These are phyloP conservation scores for Leucophora obtusa DNA, from an alignment of 2,888 invertebrate genomes.

Conservation along the genomic window DNA sequence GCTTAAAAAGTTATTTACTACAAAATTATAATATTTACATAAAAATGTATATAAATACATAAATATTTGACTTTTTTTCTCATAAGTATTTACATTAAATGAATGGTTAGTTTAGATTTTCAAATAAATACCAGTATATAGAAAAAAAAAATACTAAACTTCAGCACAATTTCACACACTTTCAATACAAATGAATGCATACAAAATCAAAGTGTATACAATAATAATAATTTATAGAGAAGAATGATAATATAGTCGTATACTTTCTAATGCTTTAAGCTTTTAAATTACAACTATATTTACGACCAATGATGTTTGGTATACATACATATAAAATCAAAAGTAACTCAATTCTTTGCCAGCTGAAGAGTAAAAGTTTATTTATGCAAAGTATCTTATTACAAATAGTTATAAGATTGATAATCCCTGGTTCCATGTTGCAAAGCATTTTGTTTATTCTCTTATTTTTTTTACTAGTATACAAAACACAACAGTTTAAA, in stretches of 20 bases:
- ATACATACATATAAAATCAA: neutral
- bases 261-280: neutral
- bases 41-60: slow-evolving; percentile 12
- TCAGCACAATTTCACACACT: slow-evolving; percentile 46
- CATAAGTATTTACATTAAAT: slow-evolving; percentile 34
- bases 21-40: slow-evolving; percentile 26
- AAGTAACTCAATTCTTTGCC: slow-evolving; percentile 26
- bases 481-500: neutral
- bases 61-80: slow-evolving; percentile 18
- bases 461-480: neutral
- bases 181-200: slow-evolving; percentile 17
- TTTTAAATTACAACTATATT: neutral
- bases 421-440: slow-evolving; percentile 1
- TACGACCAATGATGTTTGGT: neutral
- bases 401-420: slow-evolving; percentile 36
- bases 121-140: slow-evolving; percentile 1
- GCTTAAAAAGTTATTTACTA: slow-evolving; percentile 32
- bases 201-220: slow-evolving; percentile 19
- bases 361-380: slow-evolving; percentile 36
- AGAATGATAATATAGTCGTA: slow-evolving; percentile 23
- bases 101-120: slow-evolving; percentile 25
- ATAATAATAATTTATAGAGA: slow-evolving; percentile 16
- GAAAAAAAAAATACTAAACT: slow-evolving; percentile 3
- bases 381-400: slow-evolving; percentile 50
- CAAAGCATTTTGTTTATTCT: neutral